A percentile compares a stretch with the other conserved stretches of the same genome.
Evolutionary conservation across 2,888 invertebrate species (phyloP).

Genomic region (Lypha dubia): DNA sequence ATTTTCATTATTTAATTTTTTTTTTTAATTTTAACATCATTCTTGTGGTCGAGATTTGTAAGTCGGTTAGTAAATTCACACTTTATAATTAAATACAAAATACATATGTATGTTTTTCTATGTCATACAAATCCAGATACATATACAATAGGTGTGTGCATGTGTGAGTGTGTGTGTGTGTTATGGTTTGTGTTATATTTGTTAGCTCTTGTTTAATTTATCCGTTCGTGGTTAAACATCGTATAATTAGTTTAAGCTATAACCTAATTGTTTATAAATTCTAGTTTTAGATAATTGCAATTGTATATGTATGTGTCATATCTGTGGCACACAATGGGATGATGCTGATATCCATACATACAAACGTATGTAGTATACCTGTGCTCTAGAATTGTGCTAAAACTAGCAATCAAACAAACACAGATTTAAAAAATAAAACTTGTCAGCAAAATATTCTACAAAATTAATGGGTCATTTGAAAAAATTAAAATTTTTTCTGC

Average conservation of each 20-base stretch:
- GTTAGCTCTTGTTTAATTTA: conserved; percentile 54
- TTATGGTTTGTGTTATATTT: conserved; percentile 28
- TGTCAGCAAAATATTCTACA: not conserved
- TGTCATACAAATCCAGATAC: not conserved
- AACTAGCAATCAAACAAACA: too few species aligned
- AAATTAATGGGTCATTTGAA: not conserved
- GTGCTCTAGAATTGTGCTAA: not conserved
- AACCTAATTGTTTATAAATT: conserved; percentile 71
- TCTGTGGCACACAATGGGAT: conserved; percentile 26
- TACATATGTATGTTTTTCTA: not conserved
- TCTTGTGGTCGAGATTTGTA: conserved; percentile 34
- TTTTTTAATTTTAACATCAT: conserved; percentile 20
- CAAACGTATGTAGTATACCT: too few species aligned
- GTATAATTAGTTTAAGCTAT: conserved; percentile 79
- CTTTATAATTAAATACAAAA: conserved; percentile 34
- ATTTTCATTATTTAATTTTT: not conserved
- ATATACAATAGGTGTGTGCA: not conserved
- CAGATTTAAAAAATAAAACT: not conserved
- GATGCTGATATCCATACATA: conserved; percentile 7
- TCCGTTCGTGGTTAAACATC: conserved; percentile 74
- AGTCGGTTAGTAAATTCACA: conserved; percentile 53
- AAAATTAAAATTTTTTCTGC: not conserved
- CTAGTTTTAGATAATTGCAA: conserved; percentile 59
- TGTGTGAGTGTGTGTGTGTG: not conserved
- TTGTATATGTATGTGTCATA: conserved; percentile 33